Evolutionary conservation across 92 coral and sea anemone species (phyloP).

Genomic region (Siderastrea siderea): DNA sequence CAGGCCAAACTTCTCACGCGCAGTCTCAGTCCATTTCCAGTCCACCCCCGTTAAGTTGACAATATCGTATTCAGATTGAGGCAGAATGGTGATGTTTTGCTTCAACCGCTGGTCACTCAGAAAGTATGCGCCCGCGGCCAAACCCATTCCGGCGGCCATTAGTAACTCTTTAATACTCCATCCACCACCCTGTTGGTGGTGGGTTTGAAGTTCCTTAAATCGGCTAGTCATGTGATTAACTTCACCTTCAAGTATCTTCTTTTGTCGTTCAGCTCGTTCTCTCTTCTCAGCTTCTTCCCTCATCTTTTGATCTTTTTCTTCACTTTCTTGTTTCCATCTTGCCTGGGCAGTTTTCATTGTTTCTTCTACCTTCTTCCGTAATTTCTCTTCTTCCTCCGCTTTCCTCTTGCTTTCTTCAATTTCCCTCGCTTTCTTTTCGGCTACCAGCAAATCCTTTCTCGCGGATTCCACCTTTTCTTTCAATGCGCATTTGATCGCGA

Average conservation of each 20-base stretch:
- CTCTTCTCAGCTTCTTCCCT: constrained; percentile 16
- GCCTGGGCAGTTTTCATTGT: not conserved
- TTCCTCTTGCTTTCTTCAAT: not conserved
- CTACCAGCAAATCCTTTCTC: not conserved
- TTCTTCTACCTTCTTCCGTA: not conserved
- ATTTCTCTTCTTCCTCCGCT: not conserved
- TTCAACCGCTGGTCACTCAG: constrained; percentile 64
- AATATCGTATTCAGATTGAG: constrained; percentile 51
- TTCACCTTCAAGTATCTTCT: constrained; percentile 4
- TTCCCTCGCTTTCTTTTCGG: not conserved
- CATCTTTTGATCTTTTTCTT: constrained; percentile 4
- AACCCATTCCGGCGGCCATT: not conserved
- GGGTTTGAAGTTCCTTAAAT: not conserved
- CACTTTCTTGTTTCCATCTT: not conserved
- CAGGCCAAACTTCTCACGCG: constrained; percentile 43
- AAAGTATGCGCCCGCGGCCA: not conserved
- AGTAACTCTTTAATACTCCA: not conserved
- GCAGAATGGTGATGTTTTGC: constrained; percentile 57
- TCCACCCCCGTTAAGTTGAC: constrained; percentile 58
- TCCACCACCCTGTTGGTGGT: too few relatives aligned
- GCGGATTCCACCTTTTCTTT: not conserved
- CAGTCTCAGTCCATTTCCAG: constrained; percentile 70
- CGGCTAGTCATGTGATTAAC: not conserved
- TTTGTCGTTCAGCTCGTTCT: constrained; percentile 2
- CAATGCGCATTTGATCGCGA: not conserved